A percentile compares a stretch with the other conserved stretches of the same genome.
These are phyloP conservation scores for Hippoglossus stenolepis DNA, from an alignment of 2,113 vertebrate genomes.

Conservation along the genomic window DNA sequence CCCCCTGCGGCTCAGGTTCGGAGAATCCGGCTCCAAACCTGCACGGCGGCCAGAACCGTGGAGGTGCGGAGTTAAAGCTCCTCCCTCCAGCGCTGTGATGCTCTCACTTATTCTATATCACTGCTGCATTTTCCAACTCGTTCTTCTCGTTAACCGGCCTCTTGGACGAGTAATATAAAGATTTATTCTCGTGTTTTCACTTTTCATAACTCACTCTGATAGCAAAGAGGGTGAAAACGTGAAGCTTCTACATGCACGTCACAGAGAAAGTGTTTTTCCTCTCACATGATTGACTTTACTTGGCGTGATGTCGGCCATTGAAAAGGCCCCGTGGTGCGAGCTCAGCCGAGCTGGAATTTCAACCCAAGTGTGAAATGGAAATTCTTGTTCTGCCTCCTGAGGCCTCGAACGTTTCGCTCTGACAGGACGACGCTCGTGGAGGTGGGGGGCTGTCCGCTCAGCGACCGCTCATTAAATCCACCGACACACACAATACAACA, in stretches of 20 bases:
- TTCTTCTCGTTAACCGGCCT: neutral
- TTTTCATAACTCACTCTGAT: neutral
- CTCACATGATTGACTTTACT: conserved; percentile 34
- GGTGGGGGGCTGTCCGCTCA: conserved; percentile 19
- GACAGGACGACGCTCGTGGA: conserved; percentile 31
- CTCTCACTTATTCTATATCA: neutral
- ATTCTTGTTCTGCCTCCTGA: conserved; percentile 51
- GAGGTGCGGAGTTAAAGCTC: neutral
- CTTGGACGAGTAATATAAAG: neutral
- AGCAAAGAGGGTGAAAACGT: neutral
- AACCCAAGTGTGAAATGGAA: conserved; percentile 64
- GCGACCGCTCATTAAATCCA: neutral
- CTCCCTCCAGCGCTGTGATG: neutral
- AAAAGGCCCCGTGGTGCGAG: conserved; percentile 35
- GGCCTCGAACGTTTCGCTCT: conserved; percentile 21
- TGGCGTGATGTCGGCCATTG: conserved; percentile 44
- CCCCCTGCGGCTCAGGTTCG: conserved; percentile 5
- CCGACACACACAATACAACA: conserved; percentile 8
- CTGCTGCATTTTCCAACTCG: neutral
- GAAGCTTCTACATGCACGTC: neutral
- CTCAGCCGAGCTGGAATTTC: conserved; percentile 55
- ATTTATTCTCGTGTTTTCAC: conserved; percentile 11
- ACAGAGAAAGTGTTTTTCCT: conserved; percentile 21
- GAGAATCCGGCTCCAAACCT: conserved; percentile 5
- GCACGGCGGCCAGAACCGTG: neutral